Evolutionary conservation across 2,113 vertebrate species (phyloP), one percentile per base, ranked within the genome.

Genomic region (Seriola dumerili): DNA sequence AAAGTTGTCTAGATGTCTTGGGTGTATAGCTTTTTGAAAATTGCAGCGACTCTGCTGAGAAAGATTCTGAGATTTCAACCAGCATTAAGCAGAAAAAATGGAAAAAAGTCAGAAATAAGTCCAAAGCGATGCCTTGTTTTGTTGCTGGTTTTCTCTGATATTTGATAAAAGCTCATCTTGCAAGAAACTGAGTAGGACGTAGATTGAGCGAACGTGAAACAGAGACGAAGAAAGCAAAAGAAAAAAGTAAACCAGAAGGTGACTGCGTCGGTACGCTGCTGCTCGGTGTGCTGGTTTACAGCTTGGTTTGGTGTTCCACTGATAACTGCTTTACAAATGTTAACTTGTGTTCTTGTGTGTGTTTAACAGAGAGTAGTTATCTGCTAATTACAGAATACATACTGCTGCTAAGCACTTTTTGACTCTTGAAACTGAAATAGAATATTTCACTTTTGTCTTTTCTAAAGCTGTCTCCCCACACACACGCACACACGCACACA

Each of bases 371-470:
- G 70, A 78, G 57, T n/a, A 59, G 58, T 50, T 85, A 71, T 73
- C 66, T 69, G 42, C 17, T 76, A 75, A 84, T 76, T 32, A 69
- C 62, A 58, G 32, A 38, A 32, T 57, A 23, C 13, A 34, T 5
- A 36, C 34, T 36, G 3, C 52, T 62, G 19, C 61, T 50, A 32
- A 71, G 71, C 36, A 46, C 38, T 42, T 59, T 13, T 21, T 67
- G 40, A 63, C 80, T 32, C 73, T 42, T 75, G n/a, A 74, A 69
- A 62, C 46, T 58, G 10, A 66, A 86, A 75, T 42, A 42, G 42
- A 48, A 61, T 13, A n/a, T 19, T 50, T 42, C 23, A 8, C 8
- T 34, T 21, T 29, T n/a, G 2, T 50, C 32, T 85, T 80, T 65
- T 78, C 46, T 40, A 42, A 81, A 17, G 52, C 58, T 11, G 19